Conservation (phyloP, 1,140 invertebrate genomes). For the Brachionus plicatilis region DNA sequence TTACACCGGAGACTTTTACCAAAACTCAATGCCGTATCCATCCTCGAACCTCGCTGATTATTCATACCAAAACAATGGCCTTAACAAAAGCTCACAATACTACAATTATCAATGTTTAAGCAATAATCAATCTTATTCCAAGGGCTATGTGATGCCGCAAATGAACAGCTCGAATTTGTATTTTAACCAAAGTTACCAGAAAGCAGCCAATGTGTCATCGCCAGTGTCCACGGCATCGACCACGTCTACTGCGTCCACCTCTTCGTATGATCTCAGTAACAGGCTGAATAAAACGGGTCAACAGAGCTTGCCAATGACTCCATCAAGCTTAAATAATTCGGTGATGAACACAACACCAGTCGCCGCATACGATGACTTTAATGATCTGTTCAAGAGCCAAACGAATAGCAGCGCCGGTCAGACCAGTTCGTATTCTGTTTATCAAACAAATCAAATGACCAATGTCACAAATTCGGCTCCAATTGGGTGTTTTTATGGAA, state of each 20-base stretch:
- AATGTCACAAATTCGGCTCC: not conserved
- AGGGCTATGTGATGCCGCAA: not conserved
- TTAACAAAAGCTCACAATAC: slow-evolving; percentile 1
- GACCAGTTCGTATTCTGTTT: not conserved
- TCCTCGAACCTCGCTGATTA: not conserved
- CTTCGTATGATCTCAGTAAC: slow-evolving; percentile 11
- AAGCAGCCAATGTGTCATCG: not conserved
- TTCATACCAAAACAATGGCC: slow-evolving; percentile 19
- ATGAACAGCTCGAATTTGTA: not conserved
- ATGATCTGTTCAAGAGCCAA: not conserved
- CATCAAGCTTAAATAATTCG: not conserved
- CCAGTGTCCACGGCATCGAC: not conserved
- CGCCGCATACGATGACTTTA: not conserved
- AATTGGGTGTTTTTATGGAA: slow-evolving; percentile 31
- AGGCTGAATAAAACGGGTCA: not conserved
- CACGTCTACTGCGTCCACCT: not conserved
- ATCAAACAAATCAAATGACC: not conserved
- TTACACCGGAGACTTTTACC: not conserved
- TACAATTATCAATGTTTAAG: slow-evolving; percentile 32
- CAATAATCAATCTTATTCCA: slow-evolving; percentile 10
- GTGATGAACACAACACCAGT: not conserved
- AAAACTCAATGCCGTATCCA: not conserved
- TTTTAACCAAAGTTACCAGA: slow-evolving; percentile 16
- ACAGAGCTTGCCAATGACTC: not conserved
- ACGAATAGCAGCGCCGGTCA: not conserved